Evolutionary conservation across 2,888 invertebrate genomes (phyloP), one percentile per base, ranked within the genome.

Genomic region (Pinctada fucata): DNA sequence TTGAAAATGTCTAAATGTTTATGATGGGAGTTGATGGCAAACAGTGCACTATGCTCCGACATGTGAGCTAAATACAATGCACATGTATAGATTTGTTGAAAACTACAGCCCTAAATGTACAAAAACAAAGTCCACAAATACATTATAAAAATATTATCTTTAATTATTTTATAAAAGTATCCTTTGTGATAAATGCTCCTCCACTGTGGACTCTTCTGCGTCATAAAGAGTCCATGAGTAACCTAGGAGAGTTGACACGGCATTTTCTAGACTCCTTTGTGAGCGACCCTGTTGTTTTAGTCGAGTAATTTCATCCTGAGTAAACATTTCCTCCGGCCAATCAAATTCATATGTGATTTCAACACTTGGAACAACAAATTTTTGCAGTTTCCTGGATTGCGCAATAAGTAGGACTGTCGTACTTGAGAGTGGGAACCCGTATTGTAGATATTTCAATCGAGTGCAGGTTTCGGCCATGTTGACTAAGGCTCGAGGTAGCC

Each of bases 301-400:
- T 82, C 82, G 83, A 8, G 78, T 64, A 13, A 83, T 67, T 75
- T 85, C 84, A 3, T 83, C 82, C 8, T 68, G 52, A 83, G 84
- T 84, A 3, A 76, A 70, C 58, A 82, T 66, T 63, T 81, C 80
- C 2, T 79, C 58, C 49, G 82, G 79, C 85, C 86, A 86, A 67
- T 87, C 87, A 82, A 83, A 83, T 63, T 85, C 86, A 78, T 86
- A 87, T 4, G 87, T 85, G 5, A 87, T 83, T 72, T 86, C 86
- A 1, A 85, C 83, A 64, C 79, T 74, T 49, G 82, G 87, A 3
- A 87, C 74, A 10, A 83, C 72, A 13, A 87, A 81, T 70, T 78
- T 80, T 50, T 81, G 69, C n/a, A 87, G 70, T 74, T 83, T 86
- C 73, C 85, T 83, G 63, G 81, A 79, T 45, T 79, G 77, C 1